Base-by-base conservation (phyloP, 2,113 vertebrate species). In the Terrapene triunguis region DNA sequence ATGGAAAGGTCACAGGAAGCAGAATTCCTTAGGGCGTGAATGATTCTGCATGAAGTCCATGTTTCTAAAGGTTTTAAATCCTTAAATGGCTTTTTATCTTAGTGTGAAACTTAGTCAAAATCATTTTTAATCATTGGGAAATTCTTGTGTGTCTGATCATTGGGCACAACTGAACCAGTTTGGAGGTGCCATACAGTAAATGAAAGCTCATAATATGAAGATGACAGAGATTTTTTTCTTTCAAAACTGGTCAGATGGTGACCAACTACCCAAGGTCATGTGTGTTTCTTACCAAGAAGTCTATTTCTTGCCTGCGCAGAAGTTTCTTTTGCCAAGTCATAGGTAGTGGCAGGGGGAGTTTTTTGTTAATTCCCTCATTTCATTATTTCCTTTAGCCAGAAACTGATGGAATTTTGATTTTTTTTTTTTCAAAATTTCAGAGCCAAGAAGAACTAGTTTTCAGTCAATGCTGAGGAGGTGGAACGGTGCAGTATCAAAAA, bases 271-370 rank as follows among this genome's bases (percentile, higher is more conserved):
- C 35, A 24, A 74, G 22, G 16, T 44, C 38, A 74, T 74, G 72
- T 22, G 10, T 2, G 7, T 74, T 44, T 42, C n/a, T 42, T 74
- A 74, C 10, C 38, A 13, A n/a, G 72, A 74, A 44, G 38, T 89
- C 80, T 14, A 82, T 95, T 79, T 90, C 92, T 89, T 2, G 0
- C 57, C 92, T 22, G 5, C 76, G 50, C 90, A 93, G 78, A 78
- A 88, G n/a, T 96, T 95, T 94, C 96, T 96, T 95, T 72, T 89
- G 84, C 90, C 62, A 91, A 95, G 90, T 88, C 96, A 90, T 95
- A 95, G 93, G 22, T 42, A 10, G 87, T 93, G 93, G 93, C 92
- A 89, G 94, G 95, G 93, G 89, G 44, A n/a, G 72, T 94, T 93
- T 93, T 79, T 90, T 0, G 0, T 72, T 72, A 72, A 72, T 72